These are phyloP conservation scores for Barbus barbus DNA, from an alignment of 2,113 vertebrate species.

Conservation along the genomic window DNA sequence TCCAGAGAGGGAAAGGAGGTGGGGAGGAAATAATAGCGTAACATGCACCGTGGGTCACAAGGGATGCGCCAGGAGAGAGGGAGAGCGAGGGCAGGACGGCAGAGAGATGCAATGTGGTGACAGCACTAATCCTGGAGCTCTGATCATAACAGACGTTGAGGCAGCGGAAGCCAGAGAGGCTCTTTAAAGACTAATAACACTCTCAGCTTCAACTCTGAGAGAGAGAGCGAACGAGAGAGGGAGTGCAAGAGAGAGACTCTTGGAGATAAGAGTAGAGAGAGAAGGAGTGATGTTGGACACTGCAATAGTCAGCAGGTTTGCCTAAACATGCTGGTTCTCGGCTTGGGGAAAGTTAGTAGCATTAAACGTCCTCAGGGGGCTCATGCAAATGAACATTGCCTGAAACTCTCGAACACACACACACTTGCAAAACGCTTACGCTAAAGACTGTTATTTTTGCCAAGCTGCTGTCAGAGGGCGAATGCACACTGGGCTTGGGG, in stretches of 20 bases:
- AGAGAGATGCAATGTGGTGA: conserved; percentile 72
- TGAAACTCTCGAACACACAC: conserved; percentile 11
- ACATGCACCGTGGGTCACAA: conserved; percentile 80
- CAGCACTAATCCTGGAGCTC: conserved; percentile 84
- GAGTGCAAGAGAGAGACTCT: neutral
- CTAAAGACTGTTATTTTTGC: conserved; percentile 26
- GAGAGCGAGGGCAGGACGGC: conserved; percentile 1
- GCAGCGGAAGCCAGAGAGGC: conserved; percentile 42
- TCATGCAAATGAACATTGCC: conserved; percentile 38
- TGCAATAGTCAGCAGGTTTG: conserved; percentile 64
- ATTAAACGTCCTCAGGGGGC: conserved; percentile 27
- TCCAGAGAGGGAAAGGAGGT: conserved; percentile 4
- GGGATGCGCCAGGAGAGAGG: conserved; percentile 55
- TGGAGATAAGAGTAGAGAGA: neutral
- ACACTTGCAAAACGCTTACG: conserved; percentile 1
- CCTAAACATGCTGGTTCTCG: conserved; percentile 10
- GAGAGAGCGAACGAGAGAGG: neutral
- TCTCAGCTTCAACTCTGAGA: conserved; percentile 16
- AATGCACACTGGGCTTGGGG: neutral
- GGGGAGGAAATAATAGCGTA: conserved; percentile 74
- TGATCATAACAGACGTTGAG: conserved; percentile 84
- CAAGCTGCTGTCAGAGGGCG: conserved; percentile 12
- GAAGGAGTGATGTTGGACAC: conserved; percentile 55
- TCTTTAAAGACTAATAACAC: conserved; percentile 40
- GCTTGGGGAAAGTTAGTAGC: conserved; percentile 30